Base-by-base conservation (phyloP, 2,888 invertebrate species). In the Drosophila phalerata region DNA sequence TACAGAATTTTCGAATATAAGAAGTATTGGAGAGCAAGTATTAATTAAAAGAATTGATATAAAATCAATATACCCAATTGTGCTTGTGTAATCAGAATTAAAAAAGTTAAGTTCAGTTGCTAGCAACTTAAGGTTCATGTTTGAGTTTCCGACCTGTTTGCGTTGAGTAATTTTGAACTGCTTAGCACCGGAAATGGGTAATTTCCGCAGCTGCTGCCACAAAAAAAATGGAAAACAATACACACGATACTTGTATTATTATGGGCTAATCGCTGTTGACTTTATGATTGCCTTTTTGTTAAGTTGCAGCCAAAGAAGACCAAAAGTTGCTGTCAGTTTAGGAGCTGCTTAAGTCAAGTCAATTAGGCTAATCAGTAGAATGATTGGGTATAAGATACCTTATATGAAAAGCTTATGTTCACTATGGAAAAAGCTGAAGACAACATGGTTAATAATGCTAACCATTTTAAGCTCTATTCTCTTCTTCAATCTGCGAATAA, bases 131-230 rank as follows among this genome's bases (percentile, higher is more conserved):
- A 51, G 53, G 55, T 58, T 69, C 51, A 40, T 47, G 64, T 47
- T 56, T 51, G 37, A 48, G 48, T 45, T 73, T 66, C 63, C 62
- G 62, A 57, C 68, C 64, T 45, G 64, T 65, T 72, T 70, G 79
- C 71, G 69, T 64, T 71, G 69, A 83, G 74, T 69, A 86, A 83
- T 88, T 87, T 85, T 81, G 51, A 76, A 60, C 76, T 73, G 79
- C 71, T 82, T 51, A 69, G 79, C 64, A 68, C 69, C 88, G 90
- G 90, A 90, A 89, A 91, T 89, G 69, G 72, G 68, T 72, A 73
- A 89, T 91, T 84, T 91, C 90, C 89, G 85, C 61, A 74, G 68
- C 56, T 56, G 56, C 47, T 73, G 58, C 48, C 56, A 42, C 47
- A 60, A 58, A 47, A 55, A 52, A 51, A 61, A 42, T 19, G 15